These are phyloP conservation scores for Drosophila sordidula DNA, from an alignment of 2,888 invertebrate species.

Conservation along the genomic window DNA sequence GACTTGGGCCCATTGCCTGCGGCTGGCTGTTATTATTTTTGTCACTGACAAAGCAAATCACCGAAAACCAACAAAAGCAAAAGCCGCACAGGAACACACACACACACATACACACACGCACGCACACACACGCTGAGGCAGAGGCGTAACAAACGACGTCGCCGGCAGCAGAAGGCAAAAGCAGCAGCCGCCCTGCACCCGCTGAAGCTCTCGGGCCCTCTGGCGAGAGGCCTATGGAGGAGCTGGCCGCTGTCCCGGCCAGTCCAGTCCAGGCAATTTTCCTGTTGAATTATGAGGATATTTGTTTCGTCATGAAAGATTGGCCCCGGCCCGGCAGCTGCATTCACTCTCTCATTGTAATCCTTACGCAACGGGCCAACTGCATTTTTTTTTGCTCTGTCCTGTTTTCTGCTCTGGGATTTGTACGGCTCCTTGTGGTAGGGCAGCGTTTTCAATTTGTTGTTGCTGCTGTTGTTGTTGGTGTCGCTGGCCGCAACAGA, in stretches of 20 bases:
- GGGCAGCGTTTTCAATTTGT: constrained; percentile 26
- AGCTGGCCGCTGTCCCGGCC: constrained; percentile 17
- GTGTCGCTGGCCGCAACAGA: constrained; percentile 57
- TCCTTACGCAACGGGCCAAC: constrained; percentile 62
- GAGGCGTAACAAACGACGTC: constrained; percentile 66
- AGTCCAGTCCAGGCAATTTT: constrained; percentile 68
- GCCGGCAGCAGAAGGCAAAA: constrained; percentile 37
- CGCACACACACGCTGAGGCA: constrained; percentile 6
- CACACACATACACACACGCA: constrained; percentile 10
- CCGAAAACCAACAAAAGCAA: constrained; percentile 79
- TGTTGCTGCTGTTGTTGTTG: constrained; percentile 15
- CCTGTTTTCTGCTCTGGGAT: constrained; percentile 35
- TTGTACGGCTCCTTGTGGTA: constrained; percentile 38
- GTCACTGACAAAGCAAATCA: constrained; percentile 81
- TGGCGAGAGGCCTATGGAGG: constrained; percentile 39
- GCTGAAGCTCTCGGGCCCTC: constrained; percentile 18
- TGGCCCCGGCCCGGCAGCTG: constrained; percentile 65
- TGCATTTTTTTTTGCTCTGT: constrained; percentile 35
- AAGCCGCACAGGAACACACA: constrained; percentile 20
- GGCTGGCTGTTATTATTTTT: constrained; percentile 80
- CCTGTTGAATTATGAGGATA: constrained; percentile 83
- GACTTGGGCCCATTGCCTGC: constrained; percentile 57
- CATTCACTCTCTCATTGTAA: constrained; percentile 56
- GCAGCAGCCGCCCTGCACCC: constrained; percentile 18
- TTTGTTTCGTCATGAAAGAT: constrained; percentile 82